Base-by-base conservation (phyloP, 2,888 invertebrate genomes). In the Acutogordius australiensis region DNA sequence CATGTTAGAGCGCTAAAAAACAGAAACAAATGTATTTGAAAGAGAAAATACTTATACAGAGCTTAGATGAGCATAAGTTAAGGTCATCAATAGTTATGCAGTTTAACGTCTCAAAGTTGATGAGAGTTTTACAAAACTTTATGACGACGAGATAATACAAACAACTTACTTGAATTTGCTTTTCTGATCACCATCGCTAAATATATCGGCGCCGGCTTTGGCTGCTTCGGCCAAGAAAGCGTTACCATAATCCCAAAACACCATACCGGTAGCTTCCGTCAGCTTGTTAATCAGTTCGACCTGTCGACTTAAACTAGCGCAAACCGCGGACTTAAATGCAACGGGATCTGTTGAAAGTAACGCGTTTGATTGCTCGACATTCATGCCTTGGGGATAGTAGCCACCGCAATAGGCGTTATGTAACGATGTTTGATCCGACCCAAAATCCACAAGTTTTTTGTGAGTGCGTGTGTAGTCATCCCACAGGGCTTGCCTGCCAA, bases 191-290 rank as follows among this genome's bases (percentile, higher is more conserved):
- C 68, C 66, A 23, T 66, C 65, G 8, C 67, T 65, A 28, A 70
- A 67, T 2, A 76, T 73, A 62, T 75, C 70, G 2, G 76, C 77
- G 4, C 75, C 76, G 45, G 78, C 77, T 62, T 77, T 66, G 58
- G 72, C 68, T 2, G 77, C 76, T 66, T 78, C 77, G 61, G 78
- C 68, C 26, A 78, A 69, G 66, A 78, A 78, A 1, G 78, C 78
- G 66, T 78, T 78, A 26, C 78, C 78, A 67, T 78, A 78, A 67
- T 78, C 78, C 76, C 76, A 78, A 68, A 78, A 78, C 64, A 71
- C 71, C 69, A 78, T 69, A 4, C 77, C 78, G 4, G 68, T 65
- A n/a, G 18, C 4, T 1, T 67, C 66, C 0, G 73, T 64, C 59
- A 78, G 66, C 45, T 66, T 69, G 65, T 77, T 76, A 60, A 78